Evolutionary conservation across 2,888 invertebrate genomes (phyloP).

Genomic region (Pandemis heparana): DNA sequence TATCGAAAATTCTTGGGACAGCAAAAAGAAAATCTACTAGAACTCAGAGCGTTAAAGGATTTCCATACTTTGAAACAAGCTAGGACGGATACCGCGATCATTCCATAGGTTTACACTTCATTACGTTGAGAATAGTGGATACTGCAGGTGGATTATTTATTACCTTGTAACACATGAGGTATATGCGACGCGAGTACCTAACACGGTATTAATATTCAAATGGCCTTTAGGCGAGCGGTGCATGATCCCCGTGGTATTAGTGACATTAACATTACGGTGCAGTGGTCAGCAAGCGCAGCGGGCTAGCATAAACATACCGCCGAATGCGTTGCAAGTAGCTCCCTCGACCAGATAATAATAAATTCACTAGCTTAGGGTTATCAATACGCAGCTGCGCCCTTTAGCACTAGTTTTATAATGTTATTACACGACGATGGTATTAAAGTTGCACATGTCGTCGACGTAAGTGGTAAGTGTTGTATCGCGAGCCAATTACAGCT

Average conservation of each 20-base stretch:
- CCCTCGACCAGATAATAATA: slow-evolving; percentile 59
- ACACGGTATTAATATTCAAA: slow-evolving; percentile 80
- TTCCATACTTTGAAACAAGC: slow-evolving; percentile 38
- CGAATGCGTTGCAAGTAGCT: slow-evolving; percentile 40
- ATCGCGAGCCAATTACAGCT: slow-evolving; percentile 54
- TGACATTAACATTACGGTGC: slow-evolving; percentile 68
- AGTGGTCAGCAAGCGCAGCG: slow-evolving; percentile 53
- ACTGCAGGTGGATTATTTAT: slow-evolving; percentile 58
- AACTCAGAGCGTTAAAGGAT: slow-evolving; percentile 38
- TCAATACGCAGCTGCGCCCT: slow-evolving; percentile 59
- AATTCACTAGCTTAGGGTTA: slow-evolving; percentile 52
- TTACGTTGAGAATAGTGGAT: slow-evolving; percentile 14
- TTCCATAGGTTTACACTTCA: slow-evolving; percentile 14
- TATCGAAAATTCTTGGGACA: slow-evolving; percentile 58
- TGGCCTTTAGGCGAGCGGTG: slow-evolving; percentile 69
- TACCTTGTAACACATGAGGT: slow-evolving; percentile 68
- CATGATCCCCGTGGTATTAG: slow-evolving; percentile 69
- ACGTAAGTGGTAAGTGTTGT: slow-evolving; percentile 13
- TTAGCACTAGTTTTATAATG: slow-evolving; percentile 55
- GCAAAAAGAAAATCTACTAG: slow-evolving; percentile 50
- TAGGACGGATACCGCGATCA: slow-evolving; percentile 23
- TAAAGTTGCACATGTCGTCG: slow-evolving; percentile 31
- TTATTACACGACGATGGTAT: slow-evolving; percentile 43
- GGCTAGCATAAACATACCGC: slow-evolving; percentile 29
- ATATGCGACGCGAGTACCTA: slow-evolving; percentile 64